Evolutionary conservation across 1,140 invertebrate species (phyloP).

Genomic region (Sipha flava): DNA sequence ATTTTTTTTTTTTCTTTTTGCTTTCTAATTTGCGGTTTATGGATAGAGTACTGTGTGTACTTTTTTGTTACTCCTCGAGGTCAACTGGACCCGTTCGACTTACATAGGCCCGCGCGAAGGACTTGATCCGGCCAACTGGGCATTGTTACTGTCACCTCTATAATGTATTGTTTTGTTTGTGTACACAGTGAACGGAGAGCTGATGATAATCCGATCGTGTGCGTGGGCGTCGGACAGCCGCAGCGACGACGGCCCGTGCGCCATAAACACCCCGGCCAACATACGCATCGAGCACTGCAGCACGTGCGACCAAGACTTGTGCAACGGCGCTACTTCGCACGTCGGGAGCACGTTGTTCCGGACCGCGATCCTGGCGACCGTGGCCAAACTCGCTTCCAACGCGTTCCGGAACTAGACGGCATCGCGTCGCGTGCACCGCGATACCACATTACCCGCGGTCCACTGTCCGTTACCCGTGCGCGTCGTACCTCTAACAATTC

Average conservation of each 20-base stretch:
- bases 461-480: too few relatives aligned
- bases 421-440: too few relatives aligned
- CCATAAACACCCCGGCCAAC: constrained; percentile 44
- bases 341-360: constrained; percentile 43
- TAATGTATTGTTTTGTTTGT: not conserved
- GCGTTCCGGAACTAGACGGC: too few relatives aligned
- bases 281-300: constrained; percentile 46
- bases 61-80: too few relatives aligned
- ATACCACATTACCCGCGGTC: too few relatives aligned
- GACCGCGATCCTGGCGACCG: constrained; percentile 44
- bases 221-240: constrained; percentile 48
- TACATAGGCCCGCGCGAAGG: too few relatives aligned
- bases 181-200: constrained; percentile 47
- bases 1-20: too few relatives aligned
- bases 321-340: constrained; percentile 41
- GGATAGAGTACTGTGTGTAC: too few relatives aligned
- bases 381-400: constrained; percentile 37
- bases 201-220: constrained; percentile 48
- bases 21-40: too few relatives aligned
- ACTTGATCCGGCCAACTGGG: too few relatives aligned
- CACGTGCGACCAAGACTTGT: constrained; percentile 40
- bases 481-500: too few relatives aligned
- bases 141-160: not conserved
- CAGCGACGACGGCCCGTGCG: constrained; percentile 47
- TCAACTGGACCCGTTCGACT: too few relatives aligned